These are phyloP conservation scores for Chrysomallon squamiferum DNA, from an alignment of 1,140 invertebrate species.

Conservation along the genomic window DNA sequence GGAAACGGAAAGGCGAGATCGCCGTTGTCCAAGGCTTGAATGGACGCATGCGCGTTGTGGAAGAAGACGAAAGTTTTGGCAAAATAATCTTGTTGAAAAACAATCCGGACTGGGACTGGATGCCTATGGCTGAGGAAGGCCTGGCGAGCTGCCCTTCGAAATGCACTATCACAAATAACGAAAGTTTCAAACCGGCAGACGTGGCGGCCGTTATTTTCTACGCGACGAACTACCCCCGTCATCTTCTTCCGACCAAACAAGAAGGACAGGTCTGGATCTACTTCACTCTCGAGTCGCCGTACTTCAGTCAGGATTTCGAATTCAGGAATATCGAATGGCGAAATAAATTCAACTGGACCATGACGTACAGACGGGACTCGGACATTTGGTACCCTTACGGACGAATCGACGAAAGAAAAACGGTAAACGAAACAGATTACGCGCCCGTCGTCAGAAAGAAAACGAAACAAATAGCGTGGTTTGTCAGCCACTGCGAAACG, in stretches of 20 bases:
- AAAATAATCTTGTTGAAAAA: background rate
- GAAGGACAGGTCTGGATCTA: conserved; percentile 26
- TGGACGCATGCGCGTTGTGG: background rate
- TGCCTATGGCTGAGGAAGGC: background rate
- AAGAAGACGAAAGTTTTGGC: background rate
- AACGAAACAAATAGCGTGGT: conserved; percentile 67
- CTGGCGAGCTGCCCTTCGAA: background rate
- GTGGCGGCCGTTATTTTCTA: conserved; percentile 1
- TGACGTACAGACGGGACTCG: conserved; percentile 75
- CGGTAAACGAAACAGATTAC: background rate
- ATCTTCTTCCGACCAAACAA: background rate
- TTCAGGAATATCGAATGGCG: conserved; percentile 8
- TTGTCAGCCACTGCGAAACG: conserved; percentile 72
- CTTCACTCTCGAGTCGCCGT: conserved; percentile 22
- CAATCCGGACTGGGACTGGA: background rate
- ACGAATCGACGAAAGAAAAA: background rate
- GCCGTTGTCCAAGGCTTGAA: background rate
- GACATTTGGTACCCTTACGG: conserved; percentile 34
- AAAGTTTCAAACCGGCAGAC: background rate
- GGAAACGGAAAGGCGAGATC: background rate
- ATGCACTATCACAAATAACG: background rate
- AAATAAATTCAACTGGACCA: conserved; percentile 76
- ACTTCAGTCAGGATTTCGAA: background rate
- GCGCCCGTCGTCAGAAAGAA: conserved; percentile 5
- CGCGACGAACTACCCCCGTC: background rate